phyloP scores from a whole-genome alignment of 2,113 vertebrate species.

The Sterna hirundo region DNA sequence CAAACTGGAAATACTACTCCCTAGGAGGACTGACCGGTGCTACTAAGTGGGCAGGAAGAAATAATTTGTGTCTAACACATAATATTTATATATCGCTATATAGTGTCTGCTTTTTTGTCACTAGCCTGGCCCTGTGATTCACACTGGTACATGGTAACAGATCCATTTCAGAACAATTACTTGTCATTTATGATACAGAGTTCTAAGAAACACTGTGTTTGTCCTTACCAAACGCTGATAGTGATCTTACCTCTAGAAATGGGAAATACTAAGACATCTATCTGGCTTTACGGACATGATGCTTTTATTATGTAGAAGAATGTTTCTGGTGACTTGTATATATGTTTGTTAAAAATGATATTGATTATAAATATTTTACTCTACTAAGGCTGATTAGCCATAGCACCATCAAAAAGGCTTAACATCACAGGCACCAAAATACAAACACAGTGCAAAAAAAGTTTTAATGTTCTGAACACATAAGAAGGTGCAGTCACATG shows the following conservation, averaged over 20 bases:
- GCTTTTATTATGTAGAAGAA: background rate
- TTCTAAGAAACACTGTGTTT: background rate
- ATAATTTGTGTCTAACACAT: background rate
- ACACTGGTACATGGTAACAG: background rate
- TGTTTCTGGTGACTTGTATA: background rate
- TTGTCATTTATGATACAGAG: background rate
- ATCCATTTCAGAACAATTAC: background rate
- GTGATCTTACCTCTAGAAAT: background rate
- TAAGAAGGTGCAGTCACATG: accelerated
- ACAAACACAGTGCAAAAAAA: background rate
- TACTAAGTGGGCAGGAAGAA: background rate
- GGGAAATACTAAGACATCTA: background rate
- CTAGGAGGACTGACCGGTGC: background rate
- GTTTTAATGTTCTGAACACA: background rate
- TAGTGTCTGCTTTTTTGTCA: background rate
- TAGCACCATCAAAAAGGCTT: background rate
- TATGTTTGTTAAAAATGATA: background rate
- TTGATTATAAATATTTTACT: background rate
- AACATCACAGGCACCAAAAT: background rate
- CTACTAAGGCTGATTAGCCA: background rate
- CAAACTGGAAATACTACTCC: background rate
- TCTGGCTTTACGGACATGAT: background rate
- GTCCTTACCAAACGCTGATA: background rate
- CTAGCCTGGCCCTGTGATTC: background rate
- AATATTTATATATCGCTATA: background rate